Evolutionary conservation across 1,140 invertebrate genomes (phyloP).

Genomic region (Bradynema listronoti): DNA sequence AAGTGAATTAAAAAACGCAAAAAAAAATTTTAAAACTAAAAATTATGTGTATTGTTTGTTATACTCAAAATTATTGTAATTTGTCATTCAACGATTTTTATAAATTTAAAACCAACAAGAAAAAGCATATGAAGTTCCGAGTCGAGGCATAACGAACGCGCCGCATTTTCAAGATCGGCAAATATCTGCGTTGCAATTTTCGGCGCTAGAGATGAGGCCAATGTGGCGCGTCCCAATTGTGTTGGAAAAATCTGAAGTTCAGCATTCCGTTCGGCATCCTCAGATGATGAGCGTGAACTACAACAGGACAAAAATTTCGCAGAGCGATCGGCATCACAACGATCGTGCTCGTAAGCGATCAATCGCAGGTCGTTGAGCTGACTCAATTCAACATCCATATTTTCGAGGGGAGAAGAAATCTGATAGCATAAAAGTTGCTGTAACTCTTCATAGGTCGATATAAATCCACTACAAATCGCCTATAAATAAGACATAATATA

Average conservation of each 20-base stretch:
- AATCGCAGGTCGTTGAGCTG: conserved; percentile 3
- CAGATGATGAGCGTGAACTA: no score
- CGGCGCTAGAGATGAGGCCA: conserved; percentile 83
- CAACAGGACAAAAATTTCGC: no score
- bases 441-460: no score
- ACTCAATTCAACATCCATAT: conserved; percentile 7
- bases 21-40: no score
- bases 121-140: conserved; percentile 91
- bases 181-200: conserved; percentile 80
- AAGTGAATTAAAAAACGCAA: no score
- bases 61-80: background rate
- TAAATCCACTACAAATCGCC: no score
- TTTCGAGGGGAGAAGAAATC: background rate
- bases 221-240: conserved; percentile 78
- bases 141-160: conserved; percentile 81
- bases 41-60: background rate
- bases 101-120: conserved; percentile 63
- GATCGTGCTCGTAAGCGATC: background rate
- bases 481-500: no score
- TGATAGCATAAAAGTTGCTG: no score
- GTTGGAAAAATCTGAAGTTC: conserved; percentile 62
- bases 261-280: no score
- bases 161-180: conserved; percentile 79
- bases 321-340: no score
- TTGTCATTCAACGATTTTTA: background rate